These are phyloP conservation scores for Brevimyrus niger DNA, from an alignment of 2,113 vertebrate species.

Conservation along the genomic window DNA sequence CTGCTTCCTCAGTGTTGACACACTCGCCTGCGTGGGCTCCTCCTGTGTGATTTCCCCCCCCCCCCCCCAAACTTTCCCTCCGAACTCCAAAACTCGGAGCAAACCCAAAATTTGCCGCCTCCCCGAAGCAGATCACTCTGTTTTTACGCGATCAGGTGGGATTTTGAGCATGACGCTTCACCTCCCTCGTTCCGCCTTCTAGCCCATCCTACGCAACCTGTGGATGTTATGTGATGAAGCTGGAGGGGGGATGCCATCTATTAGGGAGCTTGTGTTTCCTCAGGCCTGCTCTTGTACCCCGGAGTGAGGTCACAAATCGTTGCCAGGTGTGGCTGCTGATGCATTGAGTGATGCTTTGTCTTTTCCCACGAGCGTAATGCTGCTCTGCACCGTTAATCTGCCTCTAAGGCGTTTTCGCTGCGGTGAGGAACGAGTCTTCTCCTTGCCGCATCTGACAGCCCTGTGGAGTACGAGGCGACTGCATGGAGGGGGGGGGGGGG, in stretches of 20 bases:
- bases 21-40: not conserved
- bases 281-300: not conserved
- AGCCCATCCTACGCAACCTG: not conserved
- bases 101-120: not conserved
- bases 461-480: not conserved
- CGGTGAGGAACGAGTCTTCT: not conserved
- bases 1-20: not conserved
- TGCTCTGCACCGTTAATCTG: not conserved
- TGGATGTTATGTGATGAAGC: not conserved
- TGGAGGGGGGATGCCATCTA: rapidly evolving
- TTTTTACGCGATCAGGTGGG: not conserved
- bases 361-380: not conserved
- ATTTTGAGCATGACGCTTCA: not conserved
- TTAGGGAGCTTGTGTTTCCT: not conserved
- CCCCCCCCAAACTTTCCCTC: not conserved
- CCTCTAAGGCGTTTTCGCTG: not conserved
- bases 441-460: not conserved
- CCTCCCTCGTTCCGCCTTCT: not conserved
- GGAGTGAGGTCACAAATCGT: not conserved
- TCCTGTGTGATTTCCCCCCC: not conserved
- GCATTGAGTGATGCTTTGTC: not conserved
- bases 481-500: too few species aligned
- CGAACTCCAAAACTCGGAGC: not conserved
- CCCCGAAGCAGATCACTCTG: not conserved
- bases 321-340: not conserved